Evolutionary conservation across 2,113 vertebrate genomes (phyloP), one percentile per base, ranked within the genome.

Genomic region (Tragelaphus scriptus): DNA sequence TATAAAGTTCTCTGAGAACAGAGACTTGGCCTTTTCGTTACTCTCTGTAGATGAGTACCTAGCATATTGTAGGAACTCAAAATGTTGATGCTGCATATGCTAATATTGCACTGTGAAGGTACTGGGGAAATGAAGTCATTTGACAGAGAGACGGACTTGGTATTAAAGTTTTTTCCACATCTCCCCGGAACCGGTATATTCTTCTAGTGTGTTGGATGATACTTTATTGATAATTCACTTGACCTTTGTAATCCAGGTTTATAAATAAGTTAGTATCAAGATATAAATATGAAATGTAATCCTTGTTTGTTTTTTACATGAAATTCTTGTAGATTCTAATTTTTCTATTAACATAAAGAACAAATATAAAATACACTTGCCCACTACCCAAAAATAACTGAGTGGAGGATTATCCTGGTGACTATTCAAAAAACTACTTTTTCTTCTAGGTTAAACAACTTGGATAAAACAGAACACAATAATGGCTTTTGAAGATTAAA

Each of bases 401-500:
- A 30, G 65, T 89, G 8, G 40, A 84, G 44, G 30, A 55, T 63
- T 75, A 68, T 55, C 26, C 23, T 96, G 95, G 25, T 81, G 7
- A 79, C 63, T 79, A 28, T 82, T 95, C 6, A 87, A 61, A 90
- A 96, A 93, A 65, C 19, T 81, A 47, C 28, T 82, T 26, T 80
- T 59, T 89, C 25, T 93, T 92, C 36, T 97, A 92, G 47, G 71
- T 96, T 86, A 82, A 97, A 84, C 25, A 51, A 14, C 25, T 75
- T 91, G 40, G 9, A 32, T 77, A 86, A 92, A 71, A 49, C 68
- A 56, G 28, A 94, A 81, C 47, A 9, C 6, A 30, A 19, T 56
- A 86, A 71, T 59, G 23, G 55, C 59, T 85, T 91, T 87, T 94
- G 32, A 97, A 92, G 63, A 90, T 21, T 58, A 75, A 19, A 88